Conservation (phyloP, 2,113 vertebrate genomes). For the Podarcis muralis region DNA sequence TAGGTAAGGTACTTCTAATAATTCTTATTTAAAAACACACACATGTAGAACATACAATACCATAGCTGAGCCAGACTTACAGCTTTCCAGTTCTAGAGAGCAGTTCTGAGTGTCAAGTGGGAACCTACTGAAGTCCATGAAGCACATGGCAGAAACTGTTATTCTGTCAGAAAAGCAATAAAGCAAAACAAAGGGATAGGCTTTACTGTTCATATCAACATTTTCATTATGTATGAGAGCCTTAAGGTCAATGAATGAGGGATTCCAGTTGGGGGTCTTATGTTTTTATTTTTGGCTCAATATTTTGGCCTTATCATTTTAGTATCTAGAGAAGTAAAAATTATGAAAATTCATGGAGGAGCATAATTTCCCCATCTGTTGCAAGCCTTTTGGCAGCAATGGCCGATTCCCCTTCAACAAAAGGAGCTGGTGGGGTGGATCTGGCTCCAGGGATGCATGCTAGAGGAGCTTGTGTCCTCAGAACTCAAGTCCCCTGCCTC, state of each 20-base stretch:
- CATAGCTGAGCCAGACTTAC: conserved; percentile 76
- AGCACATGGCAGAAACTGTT: conserved; percentile 90
- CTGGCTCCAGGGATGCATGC: not conserved
- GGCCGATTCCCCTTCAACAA: not conserved
- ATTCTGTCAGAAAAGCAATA: conserved; percentile 78
- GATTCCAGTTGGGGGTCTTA: not conserved
- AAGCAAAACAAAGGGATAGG: conserved; percentile 27
- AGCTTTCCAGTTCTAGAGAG: conserved; percentile 93
- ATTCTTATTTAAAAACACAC: not conserved
- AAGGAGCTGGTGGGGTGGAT: not conserved
- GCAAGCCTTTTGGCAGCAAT: not conserved
- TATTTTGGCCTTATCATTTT: not conserved
- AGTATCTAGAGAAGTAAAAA: conserved; percentile 10
- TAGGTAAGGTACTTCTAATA: not conserved
- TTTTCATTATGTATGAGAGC: not conserved
- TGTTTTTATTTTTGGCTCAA: not conserved
- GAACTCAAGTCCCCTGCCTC: not conserved
- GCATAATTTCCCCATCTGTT: not conserved
- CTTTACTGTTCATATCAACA: not conserved
- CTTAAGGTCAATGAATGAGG: not conserved
- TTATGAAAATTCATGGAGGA: not conserved
- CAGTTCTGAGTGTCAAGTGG: conserved; percentile 94
- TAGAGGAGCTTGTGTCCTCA: not conserved
- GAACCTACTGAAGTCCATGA: conserved; percentile 95
- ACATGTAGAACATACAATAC: not conserved